Evolutionary conservation across 2,888 invertebrate species (phyloP).

Genomic region (Drosophila algonquin): DNA sequence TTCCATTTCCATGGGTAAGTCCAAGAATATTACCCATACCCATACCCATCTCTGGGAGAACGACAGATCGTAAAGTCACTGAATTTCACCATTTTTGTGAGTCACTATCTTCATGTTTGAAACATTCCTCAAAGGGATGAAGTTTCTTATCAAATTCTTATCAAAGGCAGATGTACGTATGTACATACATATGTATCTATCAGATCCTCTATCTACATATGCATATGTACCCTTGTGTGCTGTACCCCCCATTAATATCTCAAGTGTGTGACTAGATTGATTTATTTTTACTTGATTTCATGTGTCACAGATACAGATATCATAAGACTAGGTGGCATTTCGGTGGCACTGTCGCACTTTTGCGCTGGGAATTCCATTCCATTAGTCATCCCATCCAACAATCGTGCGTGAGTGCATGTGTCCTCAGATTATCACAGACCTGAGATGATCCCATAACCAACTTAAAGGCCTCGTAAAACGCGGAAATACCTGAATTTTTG

Average conservation of each 20-base stretch:
- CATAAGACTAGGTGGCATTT: not conserved
- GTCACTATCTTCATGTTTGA: constrained; percentile 6
- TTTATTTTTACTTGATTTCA: constrained; percentile 32
- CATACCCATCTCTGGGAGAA: not conserved
- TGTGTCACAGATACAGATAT: constrained; percentile 32
- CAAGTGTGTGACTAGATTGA: constrained; percentile 8
- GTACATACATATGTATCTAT: not conserved
- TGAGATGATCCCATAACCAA: not conserved
- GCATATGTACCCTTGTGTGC: not conserved
- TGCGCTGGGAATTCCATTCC: constrained; percentile 26
- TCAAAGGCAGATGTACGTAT: not conserved
- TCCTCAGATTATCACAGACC: not conserved
- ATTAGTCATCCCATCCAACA: constrained; percentile 19
- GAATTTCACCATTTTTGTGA: constrained; percentile 40
- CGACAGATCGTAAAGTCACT: constrained; percentile 16
- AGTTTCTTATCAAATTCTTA: too few relatives aligned
- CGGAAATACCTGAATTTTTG: not conserved
- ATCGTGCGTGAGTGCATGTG: constrained; percentile 19
- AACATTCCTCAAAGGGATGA: too few relatives aligned
- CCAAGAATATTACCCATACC: constrained; percentile 7
- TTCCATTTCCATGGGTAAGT: constrained; percentile 2
- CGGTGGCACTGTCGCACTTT: not conserved
- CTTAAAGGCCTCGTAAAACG: not conserved
- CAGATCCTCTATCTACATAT: not conserved
- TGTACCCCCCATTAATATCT: not conserved